These are phyloP conservation scores for Canis aureus DNA, from an alignment of 2,113 vertebrate genomes.

Conservation along the genomic window DNA sequence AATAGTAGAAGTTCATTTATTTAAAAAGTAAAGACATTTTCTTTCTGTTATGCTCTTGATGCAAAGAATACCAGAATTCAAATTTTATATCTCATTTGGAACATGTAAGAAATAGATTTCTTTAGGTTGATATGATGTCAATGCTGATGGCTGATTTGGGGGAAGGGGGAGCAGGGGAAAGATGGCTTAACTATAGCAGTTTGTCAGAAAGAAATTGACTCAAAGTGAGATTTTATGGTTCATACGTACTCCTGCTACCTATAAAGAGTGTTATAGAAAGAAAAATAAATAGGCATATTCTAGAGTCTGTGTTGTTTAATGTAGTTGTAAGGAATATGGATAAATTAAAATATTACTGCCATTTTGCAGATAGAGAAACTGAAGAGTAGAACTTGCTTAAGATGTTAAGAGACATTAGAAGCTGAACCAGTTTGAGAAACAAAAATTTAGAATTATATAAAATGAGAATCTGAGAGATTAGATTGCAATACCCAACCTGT, in stretches of 20 bases:
- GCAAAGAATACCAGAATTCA: background rate
- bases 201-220: background rate
- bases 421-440: background rate
- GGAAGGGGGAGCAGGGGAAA: too few relatives aligned
- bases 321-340: background rate
- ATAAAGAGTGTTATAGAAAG: background rate
- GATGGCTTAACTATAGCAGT: background rate
- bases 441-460: background rate
- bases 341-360: slow-evolving; percentile 5
- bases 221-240: background rate
- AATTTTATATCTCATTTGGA: background rate
- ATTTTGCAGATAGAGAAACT: background rate
- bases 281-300: background rate
- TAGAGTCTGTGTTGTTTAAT: background rate
- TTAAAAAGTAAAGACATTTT: slow-evolving; percentile 44
- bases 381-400: background rate
- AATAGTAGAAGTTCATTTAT: background rate
- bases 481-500: background rate
- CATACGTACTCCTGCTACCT: background rate
- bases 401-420: background rate
- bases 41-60: background rate
- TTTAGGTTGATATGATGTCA: slow-evolving; percentile 10
- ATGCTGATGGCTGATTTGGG: too few relatives aligned
- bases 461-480: background rate
- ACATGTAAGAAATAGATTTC: background rate